A percentile compares a stretch with the other conserved stretches of the same genome.
These are phyloP conservation scores for Onychomys torridus DNA, from an alignment of 2,797 vertebrate genomes.

Conservation along the genomic window DNA sequence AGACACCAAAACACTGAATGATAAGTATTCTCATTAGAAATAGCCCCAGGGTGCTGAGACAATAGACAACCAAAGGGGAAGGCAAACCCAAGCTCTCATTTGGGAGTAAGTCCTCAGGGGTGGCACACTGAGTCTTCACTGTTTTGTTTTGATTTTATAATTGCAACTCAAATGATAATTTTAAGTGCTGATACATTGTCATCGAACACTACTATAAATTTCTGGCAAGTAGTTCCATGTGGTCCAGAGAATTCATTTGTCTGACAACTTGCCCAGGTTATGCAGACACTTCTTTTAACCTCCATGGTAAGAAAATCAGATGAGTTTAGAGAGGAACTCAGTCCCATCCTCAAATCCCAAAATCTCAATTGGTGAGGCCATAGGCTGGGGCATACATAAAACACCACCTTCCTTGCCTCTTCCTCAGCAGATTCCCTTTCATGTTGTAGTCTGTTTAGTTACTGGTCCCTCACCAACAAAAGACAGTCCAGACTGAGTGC, in stretches of 20 bases:
- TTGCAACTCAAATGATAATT: slow-evolving; percentile 51
- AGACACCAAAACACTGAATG: neutral
- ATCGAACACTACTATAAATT: slow-evolving; percentile 11
- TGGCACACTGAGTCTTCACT: neutral
- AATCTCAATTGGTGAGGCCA: neutral
- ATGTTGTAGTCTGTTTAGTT: neutral
- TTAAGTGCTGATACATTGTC: slow-evolving; percentile 33
- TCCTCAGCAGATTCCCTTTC: neutral
- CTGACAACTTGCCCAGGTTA: slow-evolving; percentile 21
- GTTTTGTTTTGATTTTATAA: neutral
- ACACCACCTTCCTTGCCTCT: neutral
- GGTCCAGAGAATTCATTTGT: neutral
- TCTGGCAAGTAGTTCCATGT: neutral
- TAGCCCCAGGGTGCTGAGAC: neutral
- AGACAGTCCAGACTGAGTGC: neutral
- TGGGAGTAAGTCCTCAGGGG: neutral
- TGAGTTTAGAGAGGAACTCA: neutral
- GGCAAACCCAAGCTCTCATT: neutral
- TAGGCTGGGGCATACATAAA: neutral
- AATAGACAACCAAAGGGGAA: neutral
- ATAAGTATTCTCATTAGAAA: slow-evolving; percentile 16
- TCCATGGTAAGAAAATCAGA: neutral
- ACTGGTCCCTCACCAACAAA: neutral
- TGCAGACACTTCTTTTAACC: neutral
- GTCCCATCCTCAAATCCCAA: neutral